Base-by-base conservation (phyloP, 2,797 vertebrate genomes). In the Pachyuromys duprasi region DNA sequence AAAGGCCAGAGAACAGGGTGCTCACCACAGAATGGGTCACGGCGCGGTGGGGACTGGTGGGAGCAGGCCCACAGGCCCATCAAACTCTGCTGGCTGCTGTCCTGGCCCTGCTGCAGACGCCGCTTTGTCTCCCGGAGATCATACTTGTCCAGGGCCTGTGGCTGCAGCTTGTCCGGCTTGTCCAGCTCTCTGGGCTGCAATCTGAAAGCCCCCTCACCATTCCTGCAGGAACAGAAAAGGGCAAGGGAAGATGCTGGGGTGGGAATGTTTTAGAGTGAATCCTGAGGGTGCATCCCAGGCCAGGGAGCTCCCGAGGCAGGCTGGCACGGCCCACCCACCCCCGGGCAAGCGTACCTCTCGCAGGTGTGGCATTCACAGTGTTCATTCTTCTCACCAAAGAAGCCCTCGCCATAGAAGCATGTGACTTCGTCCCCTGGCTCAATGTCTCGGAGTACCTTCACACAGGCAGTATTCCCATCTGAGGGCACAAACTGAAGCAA, bases 301-400 rank as follows among this genome's bases (percentile, higher is more conserved):
- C 20, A 31, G 63, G n/a, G 63, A 33, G 18, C 14, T 17, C 33
- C 18, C 1, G 11, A 36, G 53, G 36, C 11, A 15, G 31, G 55
- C 45, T 11, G 63, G 8, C 90, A 1, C 7, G 3, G n/a, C 67
- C 31, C 26, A 17, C 79, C 86, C 4, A 24, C 53, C 55, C 78
- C 63, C 4, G 1, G 22, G 8, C 7, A 7, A 0, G 5, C 98
- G 97, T 97, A 99, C 99, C 99, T 99, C 98, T 99, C 99, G 63
- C 99, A 99, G 87, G 99, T 99, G 98, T 99, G 98, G 98, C 99
- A 99, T 98, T 99, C 99, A 95, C 99, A 99, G 98, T 99, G 99
- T 98, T 99, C 99, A 15, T 99, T 99, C 97, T 99, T 99, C 97
- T 99, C 99, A 0, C 99, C 99, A 24, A 99, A 99, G 98, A 99